phyloP scores from a whole-genome alignment of 2,113 vertebrate genomes.

The Aegithalos caudatus region DNA sequence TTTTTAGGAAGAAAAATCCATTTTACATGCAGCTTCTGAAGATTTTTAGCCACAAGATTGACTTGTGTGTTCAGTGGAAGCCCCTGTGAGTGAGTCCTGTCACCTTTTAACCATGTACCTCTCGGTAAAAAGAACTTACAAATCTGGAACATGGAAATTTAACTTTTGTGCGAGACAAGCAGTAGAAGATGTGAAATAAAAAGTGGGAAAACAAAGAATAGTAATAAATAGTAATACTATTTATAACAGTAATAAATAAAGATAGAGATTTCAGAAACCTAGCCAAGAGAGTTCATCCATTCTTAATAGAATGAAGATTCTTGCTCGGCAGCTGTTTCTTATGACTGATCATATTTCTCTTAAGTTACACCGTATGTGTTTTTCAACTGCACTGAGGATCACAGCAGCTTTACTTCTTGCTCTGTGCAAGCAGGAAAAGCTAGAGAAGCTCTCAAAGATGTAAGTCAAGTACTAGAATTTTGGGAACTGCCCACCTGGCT shows the following conservation, averaged over 20 bases:
- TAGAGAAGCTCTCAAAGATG: neutral
- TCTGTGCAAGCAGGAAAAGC: neutral
- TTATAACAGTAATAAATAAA: neutral
- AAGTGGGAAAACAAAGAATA: neutral
- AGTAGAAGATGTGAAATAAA: neutral
- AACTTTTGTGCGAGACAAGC: neutral
- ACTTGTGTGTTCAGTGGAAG: neutral
- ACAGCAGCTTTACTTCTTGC: neutral
- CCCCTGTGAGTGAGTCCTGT: neutral
- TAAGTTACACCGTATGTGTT: neutral
- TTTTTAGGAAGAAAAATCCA: neutral
- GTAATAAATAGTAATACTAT: neutral
- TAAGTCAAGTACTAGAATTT: rapidly evolving
- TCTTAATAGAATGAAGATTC: neutral
- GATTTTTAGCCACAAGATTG: neutral
- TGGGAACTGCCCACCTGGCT: neutral
- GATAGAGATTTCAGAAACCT: neutral
- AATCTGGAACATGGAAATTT: neutral
- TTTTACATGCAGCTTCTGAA: neutral
- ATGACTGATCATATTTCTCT: neutral
- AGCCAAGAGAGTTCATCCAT: neutral
- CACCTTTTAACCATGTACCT: neutral
- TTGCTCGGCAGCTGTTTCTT: neutral
- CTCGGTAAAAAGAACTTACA: neutral
- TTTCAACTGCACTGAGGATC: neutral